phyloP scores from a whole-genome alignment of 2,113 vertebrate genomes.

The Anguilla japonica region DNA sequence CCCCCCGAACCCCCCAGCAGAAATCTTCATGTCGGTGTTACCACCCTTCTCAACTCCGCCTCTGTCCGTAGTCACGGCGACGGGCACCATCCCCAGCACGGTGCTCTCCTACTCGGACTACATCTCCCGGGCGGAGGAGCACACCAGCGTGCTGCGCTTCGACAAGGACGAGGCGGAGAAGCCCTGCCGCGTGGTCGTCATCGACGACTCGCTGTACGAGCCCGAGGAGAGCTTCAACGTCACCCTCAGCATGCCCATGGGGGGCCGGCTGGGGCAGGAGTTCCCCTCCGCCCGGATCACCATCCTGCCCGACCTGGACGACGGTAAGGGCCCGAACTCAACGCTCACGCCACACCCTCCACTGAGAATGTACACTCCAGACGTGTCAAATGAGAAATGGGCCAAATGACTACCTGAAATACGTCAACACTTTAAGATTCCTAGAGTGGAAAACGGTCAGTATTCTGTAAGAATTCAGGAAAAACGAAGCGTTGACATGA shows the following conservation, averaged over 20 bases:
- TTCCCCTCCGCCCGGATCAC: constrained; percentile 72
- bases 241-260: constrained; percentile 82
- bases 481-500: too few relatives aligned
- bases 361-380: too few relatives aligned
- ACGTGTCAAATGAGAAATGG: too few relatives aligned
- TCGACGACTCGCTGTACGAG: constrained; percentile 90
- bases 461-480: too few relatives aligned
- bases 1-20: too few relatives aligned
- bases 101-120: constrained; percentile 93
- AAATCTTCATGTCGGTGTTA: too few relatives aligned
- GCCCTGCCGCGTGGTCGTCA: constrained; percentile 79
- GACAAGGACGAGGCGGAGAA: constrained; percentile 81
- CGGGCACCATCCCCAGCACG: constrained; percentile 80
- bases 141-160: constrained; percentile 82
- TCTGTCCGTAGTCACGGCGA: constrained; percentile 75
- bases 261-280: constrained; percentile 79
- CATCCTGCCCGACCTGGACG: constrained; percentile 81
- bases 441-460: too few relatives aligned
- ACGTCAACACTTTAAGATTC: too few relatives aligned
- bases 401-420: too few relatives aligned
- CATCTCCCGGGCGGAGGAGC: constrained; percentile 88
- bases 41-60: background rate
- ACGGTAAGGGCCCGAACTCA: constrained; percentile 72
- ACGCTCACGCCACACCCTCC: background rate
- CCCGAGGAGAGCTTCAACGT: constrained; percentile 84